Conservation (phyloP, 2,888 invertebrate genomes). For the Cancer borealis region DNA sequence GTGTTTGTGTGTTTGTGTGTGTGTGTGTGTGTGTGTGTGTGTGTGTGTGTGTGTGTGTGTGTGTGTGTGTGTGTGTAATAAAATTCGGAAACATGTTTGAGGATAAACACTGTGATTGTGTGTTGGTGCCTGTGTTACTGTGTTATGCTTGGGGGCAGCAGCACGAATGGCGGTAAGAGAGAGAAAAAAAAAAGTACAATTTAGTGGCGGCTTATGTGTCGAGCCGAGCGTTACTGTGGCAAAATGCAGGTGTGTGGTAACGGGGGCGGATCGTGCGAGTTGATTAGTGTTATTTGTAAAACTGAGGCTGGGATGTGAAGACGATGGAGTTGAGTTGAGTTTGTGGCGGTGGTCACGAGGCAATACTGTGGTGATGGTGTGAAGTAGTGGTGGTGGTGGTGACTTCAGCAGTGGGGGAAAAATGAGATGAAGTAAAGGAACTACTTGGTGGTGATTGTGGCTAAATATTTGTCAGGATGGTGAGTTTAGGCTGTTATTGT, state of each 20-base stretch:
- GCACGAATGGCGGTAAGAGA: background rate
- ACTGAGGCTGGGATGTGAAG: background rate
- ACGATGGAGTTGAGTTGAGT: background rate
- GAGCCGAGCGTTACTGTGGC: background rate
- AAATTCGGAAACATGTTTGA: background rate
- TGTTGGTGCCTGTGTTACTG: background rate
- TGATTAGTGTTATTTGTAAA: background rate
- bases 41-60: background rate
- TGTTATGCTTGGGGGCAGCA: background rate
- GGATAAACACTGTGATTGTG: background rate
- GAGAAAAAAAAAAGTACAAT: too few relatives aligned
- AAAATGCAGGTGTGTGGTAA: background rate
- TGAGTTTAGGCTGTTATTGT: background rate
- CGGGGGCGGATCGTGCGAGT: background rate
- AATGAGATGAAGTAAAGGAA: background rate
- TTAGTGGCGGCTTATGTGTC: background rate
- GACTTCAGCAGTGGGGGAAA: background rate
- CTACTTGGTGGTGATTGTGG: background rate
- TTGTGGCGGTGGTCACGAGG: background rate
- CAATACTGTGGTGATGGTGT: background rate
- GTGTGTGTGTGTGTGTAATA: too few relatives aligned
- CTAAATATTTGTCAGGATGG: background rate
- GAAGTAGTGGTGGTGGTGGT: background rate
- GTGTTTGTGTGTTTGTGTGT: background rate
- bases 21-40: constrained; percentile 30